Evolutionary conservation across 2,888 invertebrate genomes (phyloP).

Genomic region (Gari tellinella): DNA sequence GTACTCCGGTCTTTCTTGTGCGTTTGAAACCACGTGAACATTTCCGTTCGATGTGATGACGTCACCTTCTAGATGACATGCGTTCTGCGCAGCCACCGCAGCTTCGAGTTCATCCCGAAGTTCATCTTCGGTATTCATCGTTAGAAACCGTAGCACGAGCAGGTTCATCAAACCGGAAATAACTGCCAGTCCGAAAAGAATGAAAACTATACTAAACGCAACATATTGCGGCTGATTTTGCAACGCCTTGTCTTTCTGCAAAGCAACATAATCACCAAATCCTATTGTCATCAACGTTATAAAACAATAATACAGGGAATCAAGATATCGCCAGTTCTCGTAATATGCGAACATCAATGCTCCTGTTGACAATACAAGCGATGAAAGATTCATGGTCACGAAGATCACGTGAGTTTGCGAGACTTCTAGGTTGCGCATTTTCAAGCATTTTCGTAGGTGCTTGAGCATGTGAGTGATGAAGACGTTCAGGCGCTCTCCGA

Average conservation of each 20-base stretch:
- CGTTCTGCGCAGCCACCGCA: conserved; percentile 95
- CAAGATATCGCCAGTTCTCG: conserved; percentile 96
- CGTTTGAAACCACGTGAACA: conserved; percentile 85
- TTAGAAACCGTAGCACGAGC: conserved; percentile 98
- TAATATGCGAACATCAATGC: conserved; percentile 97
- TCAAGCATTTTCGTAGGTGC: conserved; percentile 93
- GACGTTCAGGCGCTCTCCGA: conserved; percentile 98
- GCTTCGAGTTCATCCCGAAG: conserved; percentile 97
- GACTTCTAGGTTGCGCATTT: conserved; percentile 89
- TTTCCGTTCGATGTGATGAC: conserved; percentile 89
- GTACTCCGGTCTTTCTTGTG: conserved; percentile 85
- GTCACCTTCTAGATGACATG: conserved; percentile 97
- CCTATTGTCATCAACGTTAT: conserved; percentile 99
- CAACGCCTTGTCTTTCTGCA: conserved; percentile 97
- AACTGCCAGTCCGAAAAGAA: conserved; percentile 98
- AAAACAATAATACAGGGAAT: conserved; percentile 98
- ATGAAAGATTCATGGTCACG: conserved; percentile 89
- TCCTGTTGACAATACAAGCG: conserved; percentile 96
- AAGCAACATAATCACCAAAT: conserved; percentile 99
- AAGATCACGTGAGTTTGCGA: conserved; percentile 99
- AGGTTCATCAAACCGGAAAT: conserved; percentile 99
- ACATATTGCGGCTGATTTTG: conserved; percentile 98
- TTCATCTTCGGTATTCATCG: conserved; percentile 99
- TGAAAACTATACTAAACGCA: conserved; percentile 97
- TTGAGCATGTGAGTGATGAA: conserved; percentile 97